Evolutionary conservation across 35 echinoderm and acorn worm species (phyloP).

Genomic region (Amphiura filiformis): DNA sequence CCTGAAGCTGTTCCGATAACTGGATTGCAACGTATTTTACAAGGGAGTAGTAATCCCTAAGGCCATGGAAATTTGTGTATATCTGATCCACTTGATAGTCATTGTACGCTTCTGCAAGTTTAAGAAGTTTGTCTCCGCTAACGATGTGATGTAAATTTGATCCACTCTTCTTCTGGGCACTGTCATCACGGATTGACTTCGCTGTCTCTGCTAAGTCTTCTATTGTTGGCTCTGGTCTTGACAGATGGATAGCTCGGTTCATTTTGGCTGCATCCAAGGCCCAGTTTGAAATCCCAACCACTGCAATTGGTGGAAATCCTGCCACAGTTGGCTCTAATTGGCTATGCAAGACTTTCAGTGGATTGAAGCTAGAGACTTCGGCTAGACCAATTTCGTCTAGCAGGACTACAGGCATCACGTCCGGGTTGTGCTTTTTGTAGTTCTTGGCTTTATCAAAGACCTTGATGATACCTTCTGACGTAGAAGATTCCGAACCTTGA

Average conservation of each 20-base stretch:
- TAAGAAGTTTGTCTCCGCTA: neutral
- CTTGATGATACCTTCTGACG: conserved; percentile 54
- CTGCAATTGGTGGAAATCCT: conserved; percentile 31
- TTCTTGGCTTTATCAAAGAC: conserved; percentile 43
- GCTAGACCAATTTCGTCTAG: conserved; percentile 56
- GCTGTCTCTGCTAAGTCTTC: conserved; percentile 35
- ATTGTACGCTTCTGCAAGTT: conserved; percentile 30
- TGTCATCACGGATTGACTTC: conserved; percentile 41
- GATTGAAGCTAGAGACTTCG: conserved; percentile 27
- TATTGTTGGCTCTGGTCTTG: conserved; percentile 30
- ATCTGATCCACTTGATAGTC: conserved; percentile 10
- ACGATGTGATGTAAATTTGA: neutral
- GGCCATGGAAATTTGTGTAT: conserved; percentile 36
- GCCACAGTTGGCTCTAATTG: conserved; percentile 29
- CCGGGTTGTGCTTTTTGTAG: conserved; percentile 46
- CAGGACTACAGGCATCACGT: conserved; percentile 42
- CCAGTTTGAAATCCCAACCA: conserved; percentile 59
- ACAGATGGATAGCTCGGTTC: conserved; percentile 48
- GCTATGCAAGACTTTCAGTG: conserved; percentile 41
- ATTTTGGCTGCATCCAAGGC: conserved; percentile 58
- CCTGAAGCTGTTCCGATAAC: neutral
- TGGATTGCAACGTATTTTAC: conserved; percentile 24
- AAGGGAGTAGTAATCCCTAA: conserved; percentile 42
- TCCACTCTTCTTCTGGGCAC: neutral
- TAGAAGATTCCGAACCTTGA: conserved; percentile 47